These are phyloP conservation scores for Gymnorhina tibicen DNA, from an alignment of 2,113 vertebrate genomes.

Conservation along the genomic window DNA sequence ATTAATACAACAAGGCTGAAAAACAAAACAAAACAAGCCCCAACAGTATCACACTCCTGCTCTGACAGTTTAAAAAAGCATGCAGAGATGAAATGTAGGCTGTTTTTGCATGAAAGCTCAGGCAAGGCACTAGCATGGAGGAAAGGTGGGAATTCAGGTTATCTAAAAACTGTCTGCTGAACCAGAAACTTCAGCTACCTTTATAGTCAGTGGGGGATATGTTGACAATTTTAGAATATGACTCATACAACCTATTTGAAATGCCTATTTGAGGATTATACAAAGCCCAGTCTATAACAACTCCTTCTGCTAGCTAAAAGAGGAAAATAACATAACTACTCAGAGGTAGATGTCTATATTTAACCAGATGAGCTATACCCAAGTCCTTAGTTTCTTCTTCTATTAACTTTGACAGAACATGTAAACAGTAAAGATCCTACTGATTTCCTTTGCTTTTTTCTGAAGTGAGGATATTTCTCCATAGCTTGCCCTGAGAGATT, in stretches of 20 bases:
- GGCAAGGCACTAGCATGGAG: not conserved
- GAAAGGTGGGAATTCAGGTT: not conserved
- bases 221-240: not conserved
- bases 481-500: not conserved
- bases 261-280: not conserved
- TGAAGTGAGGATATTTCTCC: not conserved
- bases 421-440: not conserved
- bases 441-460: not conserved
- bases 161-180: not conserved
- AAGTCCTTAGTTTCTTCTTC: not conserved
- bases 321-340: not conserved
- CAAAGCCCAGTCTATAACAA: not conserved
- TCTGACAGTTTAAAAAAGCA: not conserved
- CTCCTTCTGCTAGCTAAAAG: not conserved
- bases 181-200: not conserved
- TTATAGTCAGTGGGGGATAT: not conserved
- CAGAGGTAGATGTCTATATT: not conserved
- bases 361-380: not conserved
- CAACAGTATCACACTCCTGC: not conserved
- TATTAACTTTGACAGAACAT: not conserved
- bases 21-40: not conserved
- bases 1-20: not conserved
- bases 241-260: not conserved
- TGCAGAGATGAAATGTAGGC: not conserved
- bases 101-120: not conserved